Conservation (phyloP, 2,888 invertebrate species). For the Cantharis flavilabris region DNA sequence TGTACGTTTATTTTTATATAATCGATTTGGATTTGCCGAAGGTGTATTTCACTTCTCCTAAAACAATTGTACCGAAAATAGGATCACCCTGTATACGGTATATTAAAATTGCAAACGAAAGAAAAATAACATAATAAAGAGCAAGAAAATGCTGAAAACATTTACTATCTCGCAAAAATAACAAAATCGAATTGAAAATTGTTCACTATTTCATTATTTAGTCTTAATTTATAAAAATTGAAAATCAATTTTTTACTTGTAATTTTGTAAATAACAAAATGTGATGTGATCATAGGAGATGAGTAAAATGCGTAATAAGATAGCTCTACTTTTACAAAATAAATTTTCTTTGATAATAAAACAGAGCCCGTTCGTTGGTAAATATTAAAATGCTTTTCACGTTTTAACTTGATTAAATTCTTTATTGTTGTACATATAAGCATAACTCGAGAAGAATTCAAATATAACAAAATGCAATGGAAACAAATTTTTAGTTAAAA, state of each 20-base stretch:
- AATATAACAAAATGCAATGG: background rate
- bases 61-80: too few species aligned
- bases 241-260: background rate
- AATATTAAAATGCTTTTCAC: background rate
- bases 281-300: background rate
- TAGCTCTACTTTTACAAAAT: background rate
- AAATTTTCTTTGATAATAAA: background rate
- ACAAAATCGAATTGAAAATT: background rate
- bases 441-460: background rate
- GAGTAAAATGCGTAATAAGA: background rate
- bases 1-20: too few species aligned
- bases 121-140: background rate
- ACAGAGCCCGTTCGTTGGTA: background rate
- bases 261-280: background rate
- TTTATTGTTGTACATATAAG: background rate
- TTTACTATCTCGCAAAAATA: background rate
- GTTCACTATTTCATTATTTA: background rate
- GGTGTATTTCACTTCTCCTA: too few species aligned
- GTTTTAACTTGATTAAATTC: background rate
- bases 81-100: too few species aligned
- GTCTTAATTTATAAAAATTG: background rate
- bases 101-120: background rate
- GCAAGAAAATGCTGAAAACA: background rate
- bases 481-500: background rate
- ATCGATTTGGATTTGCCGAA: too few species aligned